A percentile compares a stretch with the other conserved stretches of the same genome.
phyloP scores from a whole-genome alignment of 1,140 invertebrate genomes.

The Drosophila tsacasi region DNA sequence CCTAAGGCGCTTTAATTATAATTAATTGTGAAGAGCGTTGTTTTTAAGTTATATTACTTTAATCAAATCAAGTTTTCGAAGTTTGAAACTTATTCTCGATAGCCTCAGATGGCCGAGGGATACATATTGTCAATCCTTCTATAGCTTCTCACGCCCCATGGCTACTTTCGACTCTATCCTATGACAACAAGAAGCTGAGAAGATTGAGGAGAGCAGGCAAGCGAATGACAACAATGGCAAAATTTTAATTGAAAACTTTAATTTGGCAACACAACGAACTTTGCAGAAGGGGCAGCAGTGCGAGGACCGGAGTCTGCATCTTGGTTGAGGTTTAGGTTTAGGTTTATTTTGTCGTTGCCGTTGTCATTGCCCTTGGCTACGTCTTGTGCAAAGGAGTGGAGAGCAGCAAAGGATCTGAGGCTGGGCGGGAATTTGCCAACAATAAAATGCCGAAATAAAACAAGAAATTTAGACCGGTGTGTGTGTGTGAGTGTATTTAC shows the following conservation, averaged over 20 bases:
- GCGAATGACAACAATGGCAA: slow-evolving; percentile 67
- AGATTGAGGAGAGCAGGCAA: slow-evolving; percentile 46
- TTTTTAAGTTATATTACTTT: neutral
- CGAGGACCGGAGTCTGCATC: slow-evolving; percentile 51
- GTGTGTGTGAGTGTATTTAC: slow-evolving; percentile 29
- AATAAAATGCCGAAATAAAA: slow-evolving; percentile 79
- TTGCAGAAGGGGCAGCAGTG: slow-evolving; percentile 22
- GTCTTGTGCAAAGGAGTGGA: slow-evolving; percentile 55
- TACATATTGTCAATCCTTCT: slow-evolving; percentile 11
- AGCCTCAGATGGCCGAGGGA: neutral
- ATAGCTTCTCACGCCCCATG: slow-evolving; percentile 37
- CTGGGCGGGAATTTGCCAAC: slow-evolving; percentile 59
- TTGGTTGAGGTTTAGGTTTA: slow-evolving; percentile 55
- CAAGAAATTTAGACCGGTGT: slow-evolving; percentile 63
- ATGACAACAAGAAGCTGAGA: slow-evolving; percentile 41
- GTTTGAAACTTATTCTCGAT: slow-evolving; percentile 24
- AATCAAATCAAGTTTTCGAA: neutral
- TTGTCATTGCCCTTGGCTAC: slow-evolving; percentile 80
- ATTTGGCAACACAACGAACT: slow-evolving; percentile 71
- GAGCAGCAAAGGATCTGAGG: slow-evolving; percentile 45
- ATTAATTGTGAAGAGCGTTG: too few relatives aligned
- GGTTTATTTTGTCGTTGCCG: slow-evolving; percentile 57
- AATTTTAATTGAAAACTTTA: slow-evolving; percentile 83
- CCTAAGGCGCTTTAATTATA: too few relatives aligned
- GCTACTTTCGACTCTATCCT: slow-evolving; percentile 28